A percentile compares a stretch with the other conserved stretches of the same genome.
Evolutionary conservation across 37 sponge, comb jelly and placozoan species (phyloP).

Genomic region (Haliclona indistincta): DNA sequence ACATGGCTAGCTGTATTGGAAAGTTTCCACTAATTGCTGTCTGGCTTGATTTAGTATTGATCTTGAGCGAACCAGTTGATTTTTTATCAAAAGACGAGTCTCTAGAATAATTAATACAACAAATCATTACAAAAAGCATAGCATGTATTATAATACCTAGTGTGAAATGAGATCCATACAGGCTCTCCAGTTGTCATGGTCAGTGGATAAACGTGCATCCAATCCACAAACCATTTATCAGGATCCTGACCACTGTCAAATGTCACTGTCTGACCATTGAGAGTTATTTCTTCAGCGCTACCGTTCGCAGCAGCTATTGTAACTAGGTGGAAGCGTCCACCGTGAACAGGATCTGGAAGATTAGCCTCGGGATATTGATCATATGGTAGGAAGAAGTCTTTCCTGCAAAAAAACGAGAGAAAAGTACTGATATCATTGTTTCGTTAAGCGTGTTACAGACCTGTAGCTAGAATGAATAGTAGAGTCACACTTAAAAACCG

Average conservation of each 20-base stretch:
- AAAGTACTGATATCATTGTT: neutral
- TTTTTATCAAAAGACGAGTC: conserved; percentile 30
- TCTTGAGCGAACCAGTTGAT: conserved; percentile 14
- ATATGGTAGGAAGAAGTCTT: conserved; percentile 70
- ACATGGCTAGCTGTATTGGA: conserved; percentile 13
- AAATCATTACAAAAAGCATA: neutral
- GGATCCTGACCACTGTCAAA: conserved; percentile 24
- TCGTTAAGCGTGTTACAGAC: neutral
- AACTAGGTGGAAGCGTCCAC: conserved; percentile 63
- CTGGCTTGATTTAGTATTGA: conserved; percentile 19
- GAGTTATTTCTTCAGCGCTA: neutral
- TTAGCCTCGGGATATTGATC: conserved; percentile 47
- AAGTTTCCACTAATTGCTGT: conserved; percentile 37
- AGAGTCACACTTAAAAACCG: neutral
- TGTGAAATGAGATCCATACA: conserved; percentile 67
- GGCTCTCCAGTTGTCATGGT: conserved; percentile 33
- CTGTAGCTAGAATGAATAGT: conserved; percentile 24
- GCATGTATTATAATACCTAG: conserved; percentile 29
- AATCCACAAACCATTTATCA: conserved; percentile 57
- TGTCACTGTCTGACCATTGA: conserved; percentile 49
- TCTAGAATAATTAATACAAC: conserved; percentile 18
- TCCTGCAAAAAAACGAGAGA: neutral
- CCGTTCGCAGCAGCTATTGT: conserved; percentile 30
- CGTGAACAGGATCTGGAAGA: conserved; percentile 53
- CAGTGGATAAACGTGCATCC: conserved; percentile 67